A percentile compares a stretch with the other conserved stretches of the same genome.
These are phyloP conservation scores for Cephalophus harveyi DNA, from an alignment of 2,113 vertebrate genomes.

Conservation along the genomic window DNA sequence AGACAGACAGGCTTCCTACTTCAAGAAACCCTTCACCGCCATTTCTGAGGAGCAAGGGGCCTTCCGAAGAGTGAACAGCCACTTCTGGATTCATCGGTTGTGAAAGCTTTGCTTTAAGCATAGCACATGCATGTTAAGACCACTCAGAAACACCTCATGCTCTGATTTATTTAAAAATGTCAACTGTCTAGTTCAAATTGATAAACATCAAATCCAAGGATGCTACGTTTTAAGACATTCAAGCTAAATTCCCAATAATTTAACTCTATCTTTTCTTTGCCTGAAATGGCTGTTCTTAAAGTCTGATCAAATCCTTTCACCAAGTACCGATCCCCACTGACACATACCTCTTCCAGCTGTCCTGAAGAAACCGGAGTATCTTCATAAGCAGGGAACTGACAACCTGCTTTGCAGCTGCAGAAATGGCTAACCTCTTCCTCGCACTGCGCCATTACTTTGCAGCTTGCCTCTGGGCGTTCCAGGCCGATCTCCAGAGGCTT, in stretches of 20 bases:
- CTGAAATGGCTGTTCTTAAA: not conserved
- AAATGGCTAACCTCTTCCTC: conserved; percentile 81
- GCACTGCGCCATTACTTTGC: conserved; percentile 85
- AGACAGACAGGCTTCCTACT: not conserved
- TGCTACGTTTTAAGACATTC: not conserved
- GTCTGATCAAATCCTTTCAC: not conserved
- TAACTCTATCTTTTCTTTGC: not conserved
- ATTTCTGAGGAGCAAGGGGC: not conserved
- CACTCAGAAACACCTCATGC: not conserved
- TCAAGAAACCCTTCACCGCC: not conserved
- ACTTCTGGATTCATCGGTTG: not conserved
- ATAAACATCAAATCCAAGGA: not conserved
- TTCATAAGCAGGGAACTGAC: conserved; percentile 86
- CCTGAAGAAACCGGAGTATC: conserved; percentile 85
- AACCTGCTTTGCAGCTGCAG: conserved; percentile 85
- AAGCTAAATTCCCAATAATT: not conserved
- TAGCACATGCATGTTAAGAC: accelerated
- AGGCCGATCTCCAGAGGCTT: conserved; percentile 80
- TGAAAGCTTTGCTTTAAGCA: not conserved
- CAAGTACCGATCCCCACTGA: not conserved
- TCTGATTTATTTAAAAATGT: not conserved
- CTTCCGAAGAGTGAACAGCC: accelerated
- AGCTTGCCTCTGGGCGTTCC: conserved; percentile 82
- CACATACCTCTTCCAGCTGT: conserved; percentile 89
- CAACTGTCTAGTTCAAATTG: not conserved